These are phyloP conservation scores for Poecilus cupreus DNA, from an alignment of 2,888 invertebrate genomes.

Conservation along the genomic window DNA sequence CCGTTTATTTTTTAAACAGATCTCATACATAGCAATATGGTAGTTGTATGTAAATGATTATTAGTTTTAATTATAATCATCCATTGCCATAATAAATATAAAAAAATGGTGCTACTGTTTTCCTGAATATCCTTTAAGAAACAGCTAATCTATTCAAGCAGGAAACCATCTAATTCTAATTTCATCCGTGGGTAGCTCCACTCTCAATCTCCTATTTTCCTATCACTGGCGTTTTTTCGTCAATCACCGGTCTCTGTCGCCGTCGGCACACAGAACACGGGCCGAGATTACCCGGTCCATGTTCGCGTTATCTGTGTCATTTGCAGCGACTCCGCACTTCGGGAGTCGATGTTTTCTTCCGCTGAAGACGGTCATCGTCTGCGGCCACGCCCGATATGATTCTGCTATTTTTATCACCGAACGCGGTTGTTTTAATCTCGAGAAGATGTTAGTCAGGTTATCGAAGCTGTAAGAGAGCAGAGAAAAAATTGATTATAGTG, in stretches of 20 bases:
- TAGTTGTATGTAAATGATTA: too few species aligned
- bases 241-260: slow-evolving; percentile 5
- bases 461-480: neutral
- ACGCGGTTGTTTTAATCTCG: slow-evolving; percentile 12
- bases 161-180: neutral
- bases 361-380: neutral
- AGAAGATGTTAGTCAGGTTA: neutral
- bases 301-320: slow-evolving; percentile 44
- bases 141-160: slow-evolving; percentile 4
- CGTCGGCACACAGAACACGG: slow-evolving; percentile 13
- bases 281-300: slow-evolving; percentile 39
- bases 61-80: too few species aligned
- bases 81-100: too few species aligned
- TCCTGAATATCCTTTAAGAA: neutral
- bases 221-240: neutral
- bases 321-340: slow-evolving; percentile 22
- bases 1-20: too few species aligned
- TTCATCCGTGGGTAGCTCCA: slow-evolving; percentile 1
- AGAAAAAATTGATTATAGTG: neutral
- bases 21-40: too few species aligned
- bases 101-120: too few species aligned
- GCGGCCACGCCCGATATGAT: neutral
- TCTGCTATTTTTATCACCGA: neutral
- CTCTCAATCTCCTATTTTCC: neutral
- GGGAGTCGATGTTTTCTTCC: neutral